These are phyloP conservation scores for Leptinotarsa haldemani DNA, from an alignment of 2,888 invertebrate species.

Conservation along the genomic window DNA sequence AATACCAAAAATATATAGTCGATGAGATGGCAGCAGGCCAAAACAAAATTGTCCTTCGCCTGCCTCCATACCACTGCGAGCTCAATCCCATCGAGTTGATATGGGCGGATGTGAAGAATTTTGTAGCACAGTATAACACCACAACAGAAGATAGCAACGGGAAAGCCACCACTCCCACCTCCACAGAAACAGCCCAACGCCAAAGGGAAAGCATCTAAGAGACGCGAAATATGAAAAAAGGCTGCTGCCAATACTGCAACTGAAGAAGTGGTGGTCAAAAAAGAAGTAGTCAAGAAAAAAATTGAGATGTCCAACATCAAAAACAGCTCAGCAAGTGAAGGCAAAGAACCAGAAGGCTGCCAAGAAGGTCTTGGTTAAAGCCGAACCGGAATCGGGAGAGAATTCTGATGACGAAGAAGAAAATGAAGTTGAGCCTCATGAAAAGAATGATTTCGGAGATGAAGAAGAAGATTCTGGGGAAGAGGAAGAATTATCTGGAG, in stretches of 20 bases:
- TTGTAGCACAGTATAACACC: no score
- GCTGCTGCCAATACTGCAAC: neutral
- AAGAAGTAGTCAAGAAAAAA: neutral
- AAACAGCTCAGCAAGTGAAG: neutral
- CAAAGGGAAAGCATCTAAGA: constrained; percentile 3
- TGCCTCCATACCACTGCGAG: no score
- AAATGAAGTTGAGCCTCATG: neutral
- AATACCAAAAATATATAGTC: no score
- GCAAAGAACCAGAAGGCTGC: neutral
- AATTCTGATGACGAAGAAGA: constrained; percentile 13
- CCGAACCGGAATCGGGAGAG: neutral
- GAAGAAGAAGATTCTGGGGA: constrained; percentile 21
- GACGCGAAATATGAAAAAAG: constrained; percentile 13
- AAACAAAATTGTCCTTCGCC: no score
- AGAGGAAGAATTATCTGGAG: constrained; percentile 11
- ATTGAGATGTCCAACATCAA: neutral
- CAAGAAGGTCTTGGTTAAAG: neutral
- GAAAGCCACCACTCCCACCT: neutral
- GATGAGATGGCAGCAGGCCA: no score
- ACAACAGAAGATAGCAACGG: constrained; percentile 29
- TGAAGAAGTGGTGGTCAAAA: neutral
- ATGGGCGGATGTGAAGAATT: no score
- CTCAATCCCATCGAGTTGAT: no score
- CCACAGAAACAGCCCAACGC: neutral
- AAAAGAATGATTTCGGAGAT: constrained; percentile 6